These are phyloP conservation scores for Triplophysa tibetana DNA, from an alignment of 2,113 vertebrate genomes.

Conservation along the genomic window DNA sequence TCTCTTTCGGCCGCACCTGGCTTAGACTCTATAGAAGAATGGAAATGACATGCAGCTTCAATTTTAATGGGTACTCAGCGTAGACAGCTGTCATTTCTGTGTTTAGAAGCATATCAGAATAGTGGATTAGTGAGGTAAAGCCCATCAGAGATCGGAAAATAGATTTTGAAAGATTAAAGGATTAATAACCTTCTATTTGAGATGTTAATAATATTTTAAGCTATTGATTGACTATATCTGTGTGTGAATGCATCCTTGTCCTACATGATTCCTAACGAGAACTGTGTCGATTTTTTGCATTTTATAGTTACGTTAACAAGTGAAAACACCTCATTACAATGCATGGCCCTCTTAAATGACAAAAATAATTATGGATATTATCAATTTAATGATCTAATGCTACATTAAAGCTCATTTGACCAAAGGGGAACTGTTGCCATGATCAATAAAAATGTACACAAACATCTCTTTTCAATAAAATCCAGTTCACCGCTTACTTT, in stretches of 20 bases:
- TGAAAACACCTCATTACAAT: too few species aligned
- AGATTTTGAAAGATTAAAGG: not conserved
- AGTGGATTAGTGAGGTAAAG: conserved; percentile 7
- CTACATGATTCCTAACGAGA: not conserved
- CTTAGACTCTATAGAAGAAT: conserved; percentile 56
- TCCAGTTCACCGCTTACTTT: too few species aligned
- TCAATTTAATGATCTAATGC: too few species aligned
- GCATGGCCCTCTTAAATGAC: too few species aligned
- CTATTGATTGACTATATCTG: not conserved
- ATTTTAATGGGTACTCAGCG: conserved; percentile 40
- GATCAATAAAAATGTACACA: too few species aligned
- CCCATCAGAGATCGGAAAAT: not conserved
- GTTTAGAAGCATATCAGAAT: conserved; percentile 9
- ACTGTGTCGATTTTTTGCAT: not conserved
- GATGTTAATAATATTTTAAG: not conserved
- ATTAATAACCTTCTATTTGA: not conserved
- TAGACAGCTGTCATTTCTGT: conserved; percentile 25
- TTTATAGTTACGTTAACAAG: too few species aligned
- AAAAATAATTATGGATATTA: too few species aligned
- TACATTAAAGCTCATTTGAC: too few species aligned
- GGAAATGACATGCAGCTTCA: conserved; percentile 57
- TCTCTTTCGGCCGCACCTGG: conserved; percentile 64
- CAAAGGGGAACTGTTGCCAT: too few species aligned
- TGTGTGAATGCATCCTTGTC: not conserved
- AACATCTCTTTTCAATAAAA: too few species aligned